Conservation (phyloP, 1,140 invertebrate genomes). For the Eubasilissa regina region DNA sequence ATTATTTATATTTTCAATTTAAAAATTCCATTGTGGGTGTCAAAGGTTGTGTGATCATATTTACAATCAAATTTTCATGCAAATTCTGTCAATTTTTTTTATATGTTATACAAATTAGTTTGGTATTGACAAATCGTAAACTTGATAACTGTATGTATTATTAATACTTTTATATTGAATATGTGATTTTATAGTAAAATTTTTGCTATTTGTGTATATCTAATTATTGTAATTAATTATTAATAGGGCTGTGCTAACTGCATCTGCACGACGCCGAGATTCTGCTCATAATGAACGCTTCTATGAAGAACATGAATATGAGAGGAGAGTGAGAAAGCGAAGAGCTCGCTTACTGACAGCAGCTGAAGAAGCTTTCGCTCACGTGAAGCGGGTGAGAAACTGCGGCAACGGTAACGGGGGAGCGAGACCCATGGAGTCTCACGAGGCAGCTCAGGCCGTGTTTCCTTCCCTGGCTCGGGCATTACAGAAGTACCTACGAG, state of each 20-base stretch:
- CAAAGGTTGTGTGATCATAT: too few species aligned
- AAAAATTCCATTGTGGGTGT: too few species aligned
- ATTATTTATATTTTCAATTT: too few species aligned
- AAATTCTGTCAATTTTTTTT: too few species aligned
- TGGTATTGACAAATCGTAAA: too few species aligned
- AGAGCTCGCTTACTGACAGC: constrained; percentile 91
- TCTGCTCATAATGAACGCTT: constrained; percentile 97
- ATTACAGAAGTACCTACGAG: constrained; percentile 95
- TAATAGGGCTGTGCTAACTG: constrained; percentile 77
- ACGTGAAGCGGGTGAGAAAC: constrained; percentile 87
- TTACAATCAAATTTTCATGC: too few species aligned
- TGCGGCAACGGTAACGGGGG: constrained; percentile 60
- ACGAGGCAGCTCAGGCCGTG: constrained; percentile 96
- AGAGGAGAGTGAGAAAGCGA: constrained; percentile 92
- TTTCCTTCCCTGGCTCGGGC: constrained; percentile 96
- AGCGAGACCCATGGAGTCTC: constrained; percentile 88
- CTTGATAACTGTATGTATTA: too few species aligned
- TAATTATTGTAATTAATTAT: constrained; percentile 55
- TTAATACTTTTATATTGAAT: too few species aligned
- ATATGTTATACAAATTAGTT: too few species aligned
- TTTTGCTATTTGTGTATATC: too few species aligned
- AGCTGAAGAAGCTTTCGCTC: constrained; percentile 97
- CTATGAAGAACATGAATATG: constrained; percentile 98
- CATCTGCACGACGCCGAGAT: constrained; percentile 82
- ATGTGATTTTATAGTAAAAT: too few species aligned